phyloP scores from a whole-genome alignment of 2,888 invertebrate species.

The Anthoptus insignis region DNA sequence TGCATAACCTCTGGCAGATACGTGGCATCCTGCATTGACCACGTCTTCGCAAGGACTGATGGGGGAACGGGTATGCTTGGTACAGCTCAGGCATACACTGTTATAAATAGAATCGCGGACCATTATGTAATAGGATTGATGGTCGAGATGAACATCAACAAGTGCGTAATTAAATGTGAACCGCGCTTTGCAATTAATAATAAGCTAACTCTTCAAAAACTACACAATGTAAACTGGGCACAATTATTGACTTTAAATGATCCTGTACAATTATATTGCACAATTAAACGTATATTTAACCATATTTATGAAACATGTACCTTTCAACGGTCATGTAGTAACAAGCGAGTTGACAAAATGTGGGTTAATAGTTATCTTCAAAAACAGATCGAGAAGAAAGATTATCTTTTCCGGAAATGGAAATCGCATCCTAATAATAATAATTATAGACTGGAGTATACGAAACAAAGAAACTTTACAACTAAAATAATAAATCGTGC shows the following conservation, averaged over 20 bases:
- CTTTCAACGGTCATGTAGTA: neutral
- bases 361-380: constrained; percentile 2
- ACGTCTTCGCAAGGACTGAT: constrained; percentile 28
- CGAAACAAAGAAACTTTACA: constrained; percentile 11
- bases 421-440: constrained; percentile 22
- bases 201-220: too few relatives aligned
- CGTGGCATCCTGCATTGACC: constrained; percentile 37
- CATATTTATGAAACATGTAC: constrained; percentile 6
- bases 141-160: too few relatives aligned
- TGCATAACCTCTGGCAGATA: neutral
- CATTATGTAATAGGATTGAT: too few relatives aligned
- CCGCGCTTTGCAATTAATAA: too few relatives aligned
- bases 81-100: too few relatives aligned
- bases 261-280: neutral
- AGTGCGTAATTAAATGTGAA: too few relatives aligned
- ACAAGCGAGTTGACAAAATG: neutral
- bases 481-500: constrained; percentile 14
- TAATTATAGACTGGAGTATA: constrained; percentile 20
- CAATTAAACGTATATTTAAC: neutral
- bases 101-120: too few relatives aligned
- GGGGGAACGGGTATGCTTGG: too few relatives aligned
- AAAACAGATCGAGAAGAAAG: neutral
- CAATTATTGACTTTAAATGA: neutral
- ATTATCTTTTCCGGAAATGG: constrained; percentile 15
- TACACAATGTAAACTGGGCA: too few relatives aligned